Evolutionary conservation across 2,888 invertebrate genomes (phyloP).

Genomic region (Microctonus aethiopoides): DNA sequence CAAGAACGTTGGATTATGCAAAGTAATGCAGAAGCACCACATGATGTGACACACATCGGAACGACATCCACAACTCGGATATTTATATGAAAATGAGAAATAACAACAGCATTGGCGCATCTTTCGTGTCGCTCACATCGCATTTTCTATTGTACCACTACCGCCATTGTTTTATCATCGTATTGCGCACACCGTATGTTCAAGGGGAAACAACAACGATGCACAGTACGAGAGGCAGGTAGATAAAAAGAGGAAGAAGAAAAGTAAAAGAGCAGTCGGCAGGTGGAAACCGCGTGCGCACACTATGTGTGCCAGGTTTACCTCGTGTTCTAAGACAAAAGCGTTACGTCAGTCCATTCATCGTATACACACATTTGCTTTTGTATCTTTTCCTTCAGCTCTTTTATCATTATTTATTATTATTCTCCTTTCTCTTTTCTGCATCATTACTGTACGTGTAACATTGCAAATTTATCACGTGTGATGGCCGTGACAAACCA

Average conservation of each 20-base stretch:
- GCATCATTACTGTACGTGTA: constrained; percentile 5
- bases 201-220: not conserved
- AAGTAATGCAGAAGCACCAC: too few species aligned
- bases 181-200: constrained; percentile 43
- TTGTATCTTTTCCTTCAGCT: constrained; percentile 5
- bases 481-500: not conserved
- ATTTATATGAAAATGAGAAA: constrained; percentile 13
- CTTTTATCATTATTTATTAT: not conserved
- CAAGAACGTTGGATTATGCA: too few species aligned
- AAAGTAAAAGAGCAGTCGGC: constrained; percentile 19
- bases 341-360: constrained; percentile 50
- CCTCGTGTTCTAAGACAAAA: constrained; percentile 45
- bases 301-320: constrained; percentile 5
- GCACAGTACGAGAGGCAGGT: not conserved
- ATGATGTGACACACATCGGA: too few species aligned
- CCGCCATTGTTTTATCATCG: constrained; percentile 57
- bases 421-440: not conserved
- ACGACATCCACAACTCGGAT: not conserved
- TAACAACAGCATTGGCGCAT: constrained; percentile 47
- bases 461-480: not conserved
- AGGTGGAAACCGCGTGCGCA: constrained; percentile 24
- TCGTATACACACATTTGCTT: constrained; percentile 15
- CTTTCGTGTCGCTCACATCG: constrained; percentile 57
- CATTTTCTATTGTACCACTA: constrained; percentile 52
- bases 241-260: constrained; percentile 16